These are phyloP conservation scores for Lophius americanus DNA, from an alignment of 2,797 vertebrate genomes.

Conservation along the genomic window DNA sequence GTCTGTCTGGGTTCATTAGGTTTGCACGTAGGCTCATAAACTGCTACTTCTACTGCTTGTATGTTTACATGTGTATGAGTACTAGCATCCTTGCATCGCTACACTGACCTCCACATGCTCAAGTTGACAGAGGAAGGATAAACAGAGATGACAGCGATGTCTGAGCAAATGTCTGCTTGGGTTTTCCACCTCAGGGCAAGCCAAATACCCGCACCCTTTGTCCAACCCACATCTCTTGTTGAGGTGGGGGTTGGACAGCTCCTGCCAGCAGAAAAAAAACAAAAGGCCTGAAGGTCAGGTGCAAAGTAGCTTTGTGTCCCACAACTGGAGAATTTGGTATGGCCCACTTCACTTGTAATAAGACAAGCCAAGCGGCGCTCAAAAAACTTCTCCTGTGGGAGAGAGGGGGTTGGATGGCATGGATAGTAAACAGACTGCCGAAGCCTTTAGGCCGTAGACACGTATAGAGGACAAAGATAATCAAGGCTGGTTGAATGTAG, in stretches of 20 bases:
- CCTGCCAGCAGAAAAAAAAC: slow-evolving; percentile 38
- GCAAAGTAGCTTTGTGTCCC: slow-evolving; percentile 50
- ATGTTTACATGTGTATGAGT: slow-evolving; percentile 60
- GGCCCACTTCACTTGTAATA: slow-evolving; percentile 62
- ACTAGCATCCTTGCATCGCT: slow-evolving; percentile 29
- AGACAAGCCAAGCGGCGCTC: slow-evolving; percentile 30
- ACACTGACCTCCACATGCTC: slow-evolving; percentile 66
- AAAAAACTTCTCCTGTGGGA: slow-evolving; percentile 43
- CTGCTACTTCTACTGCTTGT: slow-evolving; percentile 20
- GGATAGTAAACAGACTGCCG: slow-evolving; percentile 51
- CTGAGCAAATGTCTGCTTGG: slow-evolving; percentile 51
- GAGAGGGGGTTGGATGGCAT: slow-evolving; percentile 33
- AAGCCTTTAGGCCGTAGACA: slow-evolving; percentile 50
- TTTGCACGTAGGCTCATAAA: slow-evolving; percentile 37
- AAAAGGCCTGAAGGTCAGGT: slow-evolving; percentile 66
- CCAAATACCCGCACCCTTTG: slow-evolving; percentile 12
- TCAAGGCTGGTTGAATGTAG: slow-evolving; percentile 39
- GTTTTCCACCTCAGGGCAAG: slow-evolving; percentile 55
- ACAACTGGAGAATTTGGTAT: slow-evolving; percentile 57
- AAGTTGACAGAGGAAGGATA: slow-evolving; percentile 56
- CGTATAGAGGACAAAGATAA: slow-evolving; percentile 60
- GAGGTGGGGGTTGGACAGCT: slow-evolving; percentile 26
- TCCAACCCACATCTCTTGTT: slow-evolving; percentile 35
- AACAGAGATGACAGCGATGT: slow-evolving; percentile 77
- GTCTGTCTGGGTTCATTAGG: slow-evolving; percentile 44